phyloP scores from a whole-genome alignment of 2,888 invertebrate species.

The Stegana nigrithorax region DNA sequence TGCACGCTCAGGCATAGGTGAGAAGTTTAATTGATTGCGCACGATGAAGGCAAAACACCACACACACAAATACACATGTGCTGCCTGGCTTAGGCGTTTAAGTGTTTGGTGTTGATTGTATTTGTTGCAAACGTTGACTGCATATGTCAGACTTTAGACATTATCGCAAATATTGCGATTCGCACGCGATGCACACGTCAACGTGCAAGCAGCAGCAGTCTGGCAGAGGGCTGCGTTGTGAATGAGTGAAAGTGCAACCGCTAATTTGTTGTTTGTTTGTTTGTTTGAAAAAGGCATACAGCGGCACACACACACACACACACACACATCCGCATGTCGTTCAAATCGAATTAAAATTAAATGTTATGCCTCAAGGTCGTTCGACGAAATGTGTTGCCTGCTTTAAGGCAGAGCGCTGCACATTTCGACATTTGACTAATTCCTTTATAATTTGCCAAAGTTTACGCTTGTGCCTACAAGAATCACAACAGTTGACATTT shows the following conservation, averaged over 20 bases:
- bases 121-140: conserved; percentile 36
- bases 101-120: background rate
- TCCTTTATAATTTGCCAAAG: background rate
- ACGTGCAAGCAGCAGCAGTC: too few species aligned
- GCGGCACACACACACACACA: background rate
- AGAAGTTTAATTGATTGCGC: conserved; percentile 10
- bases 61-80: background rate
- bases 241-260: background rate
- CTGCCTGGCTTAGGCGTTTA: background rate
- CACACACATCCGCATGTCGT: background rate
- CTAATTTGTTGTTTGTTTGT: conserved; percentile 10
- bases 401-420: too few species aligned
- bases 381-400: background rate
- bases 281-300: background rate
- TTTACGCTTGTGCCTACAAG: background rate
- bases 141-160: conserved; percentile 62
- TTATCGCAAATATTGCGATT: conserved; percentile 57
- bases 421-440: conserved; percentile 1
- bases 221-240: too few species aligned
- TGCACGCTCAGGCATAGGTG: background rate
- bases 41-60: background rate
- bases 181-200: conserved; percentile 53
- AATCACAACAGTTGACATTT: conserved; percentile 7
- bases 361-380: background rate
- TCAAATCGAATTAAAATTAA: conserved; percentile 11